phyloP scores from a whole-genome alignment of 2,113 vertebrate species.

The Donacobius atricapilla region DNA sequence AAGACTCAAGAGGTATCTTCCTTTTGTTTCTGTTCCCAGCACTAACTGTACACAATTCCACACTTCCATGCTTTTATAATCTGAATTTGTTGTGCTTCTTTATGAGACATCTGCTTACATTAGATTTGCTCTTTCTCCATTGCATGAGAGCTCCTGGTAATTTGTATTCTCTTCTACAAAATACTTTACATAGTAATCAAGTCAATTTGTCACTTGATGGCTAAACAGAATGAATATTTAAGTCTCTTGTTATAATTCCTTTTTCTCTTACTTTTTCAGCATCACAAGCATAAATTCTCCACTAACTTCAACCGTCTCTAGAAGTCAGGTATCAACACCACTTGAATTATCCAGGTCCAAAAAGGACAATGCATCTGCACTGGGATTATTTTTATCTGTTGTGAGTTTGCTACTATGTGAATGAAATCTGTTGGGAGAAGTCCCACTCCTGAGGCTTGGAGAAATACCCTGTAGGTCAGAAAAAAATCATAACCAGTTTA shows the following conservation, averaged over 20 bases:
- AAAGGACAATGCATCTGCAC: background rate
- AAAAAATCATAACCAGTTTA: background rate
- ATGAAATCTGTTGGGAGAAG: background rate
- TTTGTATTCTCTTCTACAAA: background rate
- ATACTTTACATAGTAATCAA: background rate
- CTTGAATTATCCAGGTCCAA: background rate
- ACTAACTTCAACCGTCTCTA: background rate
- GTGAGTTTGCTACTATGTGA: background rate
- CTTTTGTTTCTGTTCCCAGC: background rate
- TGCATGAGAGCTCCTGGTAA: background rate
- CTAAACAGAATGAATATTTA: background rate
- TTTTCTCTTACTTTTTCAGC: background rate
- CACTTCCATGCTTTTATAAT: background rate
- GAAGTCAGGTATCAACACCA: background rate
- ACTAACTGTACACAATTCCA: background rate
- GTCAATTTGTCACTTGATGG: background rate
- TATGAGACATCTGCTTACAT: background rate
- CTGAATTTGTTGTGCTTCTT: background rate
- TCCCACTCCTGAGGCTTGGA: background rate
- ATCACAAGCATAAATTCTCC: background rate
- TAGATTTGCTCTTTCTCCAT: background rate
- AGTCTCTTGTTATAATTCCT: background rate
- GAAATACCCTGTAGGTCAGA: background rate
- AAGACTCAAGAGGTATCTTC: background rate
- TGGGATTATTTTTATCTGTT: background rate